phyloP scores from a whole-genome alignment of 1,140 invertebrate species.

The Halesus radiatus region DNA sequence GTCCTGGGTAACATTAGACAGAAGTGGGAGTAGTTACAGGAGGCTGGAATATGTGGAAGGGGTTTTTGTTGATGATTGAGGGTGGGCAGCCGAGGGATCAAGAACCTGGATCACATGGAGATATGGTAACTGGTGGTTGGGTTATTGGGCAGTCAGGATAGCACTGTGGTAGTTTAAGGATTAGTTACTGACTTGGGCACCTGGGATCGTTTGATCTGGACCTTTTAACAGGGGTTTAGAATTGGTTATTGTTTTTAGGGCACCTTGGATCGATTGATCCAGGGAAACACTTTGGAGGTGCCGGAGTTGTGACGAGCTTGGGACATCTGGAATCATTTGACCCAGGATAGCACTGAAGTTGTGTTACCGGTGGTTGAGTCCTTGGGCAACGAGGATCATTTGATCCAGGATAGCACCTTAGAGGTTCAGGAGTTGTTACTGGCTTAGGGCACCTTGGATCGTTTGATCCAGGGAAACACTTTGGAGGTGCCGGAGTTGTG shows the following conservation, averaged over 20 bases:
- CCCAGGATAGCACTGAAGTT: conserved; percentile 62
- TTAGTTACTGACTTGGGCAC: too few species aligned
- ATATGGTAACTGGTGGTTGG: conserved; percentile 57
- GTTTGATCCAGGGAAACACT: conserved; percentile 62
- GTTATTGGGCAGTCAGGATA: conserved; percentile 59
- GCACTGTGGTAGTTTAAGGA: conserved; percentile 47
- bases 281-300: conserved; percentile 60
- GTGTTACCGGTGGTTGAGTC: conserved; percentile 57
- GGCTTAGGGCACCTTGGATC: conserved; percentile 63
- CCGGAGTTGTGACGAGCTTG: conserved; percentile 51
- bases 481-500: conserved; percentile 41
- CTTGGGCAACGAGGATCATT: conserved; percentile 59
- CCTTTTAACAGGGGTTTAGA: conserved; percentile 43
- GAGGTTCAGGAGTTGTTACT: conserved; percentile 52
- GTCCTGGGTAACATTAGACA: too few species aligned
- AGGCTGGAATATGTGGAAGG: conserved; percentile 50
- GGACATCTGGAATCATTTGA: conserved; percentile 62
- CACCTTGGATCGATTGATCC: conserved; percentile 57
- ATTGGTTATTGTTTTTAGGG: conserved; percentile 50
- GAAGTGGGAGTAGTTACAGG: background rate
- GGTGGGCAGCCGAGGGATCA: background rate
- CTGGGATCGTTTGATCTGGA: conserved; percentile 4
- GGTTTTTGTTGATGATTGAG: conserved; percentile 44
- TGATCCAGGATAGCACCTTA: conserved; percentile 60
- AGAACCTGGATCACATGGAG: conserved; percentile 57